A percentile compares a stretch with the other conserved stretches of the same genome.
Evolutionary conservation across 1,140 invertebrate species (phyloP).

Genomic region (Cherax destructor): DNA sequence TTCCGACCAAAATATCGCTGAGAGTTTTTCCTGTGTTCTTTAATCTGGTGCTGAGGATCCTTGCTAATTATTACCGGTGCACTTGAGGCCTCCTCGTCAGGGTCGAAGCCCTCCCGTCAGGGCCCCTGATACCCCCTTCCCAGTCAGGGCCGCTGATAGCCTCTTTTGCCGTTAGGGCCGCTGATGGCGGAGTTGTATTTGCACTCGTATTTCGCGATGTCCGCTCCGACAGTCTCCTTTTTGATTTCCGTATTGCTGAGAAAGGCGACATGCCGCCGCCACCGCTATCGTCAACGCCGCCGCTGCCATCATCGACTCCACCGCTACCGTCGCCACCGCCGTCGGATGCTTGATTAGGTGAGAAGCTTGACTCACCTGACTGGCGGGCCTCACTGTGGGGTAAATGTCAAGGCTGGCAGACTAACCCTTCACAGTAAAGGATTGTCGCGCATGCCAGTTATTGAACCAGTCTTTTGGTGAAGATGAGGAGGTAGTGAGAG

Average conservation of each 20-base stretch:
- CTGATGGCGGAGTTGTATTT: neutral
- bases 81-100: neutral
- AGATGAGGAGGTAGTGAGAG: too few relatives aligned
- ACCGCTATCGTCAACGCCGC: too few relatives aligned
- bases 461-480: too few relatives aligned
- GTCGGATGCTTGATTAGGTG: neutral
- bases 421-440: neutral
- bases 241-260: neutral
- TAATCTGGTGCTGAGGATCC: slow-evolving; percentile 19
- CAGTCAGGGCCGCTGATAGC: too few relatives aligned
- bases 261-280: too few relatives aligned
- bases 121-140: too few relatives aligned
- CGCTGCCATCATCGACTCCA: too few relatives aligned
- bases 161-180: too few relatives aligned
- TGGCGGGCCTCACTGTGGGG: neutral
- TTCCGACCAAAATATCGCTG: neutral
- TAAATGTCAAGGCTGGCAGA: neutral
- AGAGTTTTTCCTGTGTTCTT: slow-evolving; percentile 18
- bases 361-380: neutral
- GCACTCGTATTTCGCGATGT: neutral
- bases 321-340: too few relatives aligned
- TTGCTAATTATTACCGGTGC: slow-evolving; percentile 25
- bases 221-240: neutral
- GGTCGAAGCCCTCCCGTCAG: too few relatives aligned
- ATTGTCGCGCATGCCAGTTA: too few relatives aligned